These are phyloP conservation scores for Puffinus mauretanicus DNA, from an alignment of 2,113 vertebrate genomes.

Conservation along the genomic window DNA sequence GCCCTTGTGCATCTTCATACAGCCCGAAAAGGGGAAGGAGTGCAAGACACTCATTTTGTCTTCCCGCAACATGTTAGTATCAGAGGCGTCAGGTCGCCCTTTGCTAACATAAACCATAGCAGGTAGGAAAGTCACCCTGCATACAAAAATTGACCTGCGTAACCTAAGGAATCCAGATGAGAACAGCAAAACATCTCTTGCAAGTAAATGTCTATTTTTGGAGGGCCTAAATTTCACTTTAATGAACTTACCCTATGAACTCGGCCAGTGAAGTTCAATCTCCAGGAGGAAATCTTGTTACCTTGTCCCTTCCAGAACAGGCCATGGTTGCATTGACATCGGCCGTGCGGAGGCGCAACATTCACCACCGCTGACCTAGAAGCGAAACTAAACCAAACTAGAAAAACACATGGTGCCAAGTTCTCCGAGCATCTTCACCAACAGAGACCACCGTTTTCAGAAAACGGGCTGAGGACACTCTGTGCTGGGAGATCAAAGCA, in stretches of 20 bases:
- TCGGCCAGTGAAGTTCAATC: neutral
- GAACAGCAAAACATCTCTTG: neutral
- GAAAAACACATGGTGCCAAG: neutral
- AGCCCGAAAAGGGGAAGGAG: rapidly evolving
- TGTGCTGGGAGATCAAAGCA: neutral
- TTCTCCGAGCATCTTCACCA: neutral
- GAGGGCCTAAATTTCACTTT: neutral
- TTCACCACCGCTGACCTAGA: neutral
- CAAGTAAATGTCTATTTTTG: neutral
- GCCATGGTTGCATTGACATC: neutral
- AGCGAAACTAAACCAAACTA: neutral
- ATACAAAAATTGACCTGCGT: neutral
- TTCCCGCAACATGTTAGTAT: rapidly evolving
- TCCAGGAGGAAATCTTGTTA: neutral
- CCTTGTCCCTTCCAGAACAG: neutral
- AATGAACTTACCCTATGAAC: neutral
- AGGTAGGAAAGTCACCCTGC: neutral
- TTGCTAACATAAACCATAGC: neutral
- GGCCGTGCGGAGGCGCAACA: rapidly evolving
- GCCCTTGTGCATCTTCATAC: rapidly evolving
- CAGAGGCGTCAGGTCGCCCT: rapidly evolving
- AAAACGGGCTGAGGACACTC: neutral
- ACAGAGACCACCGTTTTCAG: neutral
- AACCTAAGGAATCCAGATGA: neutral
- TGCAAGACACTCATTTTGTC: rapidly evolving